A percentile compares a stretch with the other conserved stretches of the same genome.
These are phyloP conservation scores for Pasiphila rectangulata DNA, from an alignment of 2,888 invertebrate species.

Conservation along the genomic window DNA sequence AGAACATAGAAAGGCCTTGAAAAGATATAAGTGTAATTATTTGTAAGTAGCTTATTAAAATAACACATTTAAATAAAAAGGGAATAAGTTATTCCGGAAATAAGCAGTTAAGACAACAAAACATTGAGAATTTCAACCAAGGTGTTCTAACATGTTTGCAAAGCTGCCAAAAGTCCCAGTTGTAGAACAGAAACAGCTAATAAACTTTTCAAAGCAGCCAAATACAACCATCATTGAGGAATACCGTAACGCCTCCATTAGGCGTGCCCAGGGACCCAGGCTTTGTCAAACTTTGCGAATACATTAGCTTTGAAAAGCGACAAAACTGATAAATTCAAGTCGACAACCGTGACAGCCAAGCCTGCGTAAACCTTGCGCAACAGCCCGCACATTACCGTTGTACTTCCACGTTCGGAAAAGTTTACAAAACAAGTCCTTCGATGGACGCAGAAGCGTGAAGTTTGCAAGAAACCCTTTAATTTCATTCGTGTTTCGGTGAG, in stretches of 20 bases:
- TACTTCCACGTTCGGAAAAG: neutral
- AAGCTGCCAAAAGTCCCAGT: neutral
- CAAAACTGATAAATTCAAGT: constrained; percentile 67
- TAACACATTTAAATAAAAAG: too few species aligned
- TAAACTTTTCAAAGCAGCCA: constrained; percentile 13
- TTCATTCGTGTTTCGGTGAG: constrained; percentile 10
- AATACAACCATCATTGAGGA: constrained; percentile 52
- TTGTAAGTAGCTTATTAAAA: too few species aligned
- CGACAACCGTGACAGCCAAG: constrained; percentile 43
- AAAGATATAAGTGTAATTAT: too few species aligned
- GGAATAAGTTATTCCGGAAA: too few species aligned
- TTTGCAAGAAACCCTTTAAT: constrained; percentile 24
- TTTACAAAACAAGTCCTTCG: constrained; percentile 12
- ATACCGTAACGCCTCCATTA: constrained; percentile 65
- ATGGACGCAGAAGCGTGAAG: constrained; percentile 13
- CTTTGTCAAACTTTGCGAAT: constrained; percentile 71
- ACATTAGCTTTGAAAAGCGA: constrained; percentile 66
- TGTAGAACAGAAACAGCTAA: constrained; percentile 9
- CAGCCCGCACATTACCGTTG: constrained; percentile 33
- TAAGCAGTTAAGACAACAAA: constrained; percentile 4
- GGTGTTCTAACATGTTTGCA: neutral
- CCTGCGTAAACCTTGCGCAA: constrained; percentile 12
- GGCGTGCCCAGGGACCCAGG: constrained; percentile 54
- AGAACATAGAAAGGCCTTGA: too few species aligned
- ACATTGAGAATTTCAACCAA: neutral